A percentile compares a stretch with the other conserved stretches of the same genome.
phyloP scores from a whole-genome alignment of 2,113 vertebrate species.

The Platysternon megacephalum region DNA sequence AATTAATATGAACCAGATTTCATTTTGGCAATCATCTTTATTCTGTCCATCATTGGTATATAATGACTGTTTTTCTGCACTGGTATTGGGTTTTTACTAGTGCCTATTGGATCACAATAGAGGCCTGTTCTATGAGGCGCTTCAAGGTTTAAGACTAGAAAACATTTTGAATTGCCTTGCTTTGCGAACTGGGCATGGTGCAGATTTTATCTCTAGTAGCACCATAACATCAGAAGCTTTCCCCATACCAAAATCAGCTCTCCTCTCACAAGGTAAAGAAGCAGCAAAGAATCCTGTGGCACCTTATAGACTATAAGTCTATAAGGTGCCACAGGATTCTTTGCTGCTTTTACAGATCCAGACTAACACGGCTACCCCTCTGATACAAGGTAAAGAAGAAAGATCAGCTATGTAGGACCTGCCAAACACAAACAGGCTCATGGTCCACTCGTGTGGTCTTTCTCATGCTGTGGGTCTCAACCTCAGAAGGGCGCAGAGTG shows the following conservation, averaged over 20 bases:
- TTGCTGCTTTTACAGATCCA: too few relatives aligned
- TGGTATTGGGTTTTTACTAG: not conserved
- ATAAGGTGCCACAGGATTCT: too few relatives aligned
- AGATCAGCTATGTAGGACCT: not conserved
- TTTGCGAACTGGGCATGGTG: not conserved
- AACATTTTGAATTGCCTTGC: not conserved
- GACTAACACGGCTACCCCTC: too few relatives aligned
- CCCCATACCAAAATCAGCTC: not conserved
- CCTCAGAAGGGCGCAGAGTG: not conserved
- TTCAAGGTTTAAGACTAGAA: not conserved
- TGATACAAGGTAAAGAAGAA: not conserved
- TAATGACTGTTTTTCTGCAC: not conserved
- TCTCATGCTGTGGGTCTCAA: not conserved
- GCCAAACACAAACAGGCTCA: not conserved
- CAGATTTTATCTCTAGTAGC: not conserved
- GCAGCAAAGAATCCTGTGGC: too few relatives aligned
- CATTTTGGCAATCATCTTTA: not conserved
- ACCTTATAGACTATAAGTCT: too few relatives aligned
- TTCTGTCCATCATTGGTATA: not conserved
- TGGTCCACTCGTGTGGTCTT: not conserved
- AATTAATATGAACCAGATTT: not conserved
- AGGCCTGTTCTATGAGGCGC: not conserved
- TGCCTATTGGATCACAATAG: not conserved
- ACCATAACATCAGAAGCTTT: too few relatives aligned
- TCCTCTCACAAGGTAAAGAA: not conserved